Base-by-base conservation (phyloP, 2,113 vertebrate species). In the Stegostoma tigrinum region DNA sequence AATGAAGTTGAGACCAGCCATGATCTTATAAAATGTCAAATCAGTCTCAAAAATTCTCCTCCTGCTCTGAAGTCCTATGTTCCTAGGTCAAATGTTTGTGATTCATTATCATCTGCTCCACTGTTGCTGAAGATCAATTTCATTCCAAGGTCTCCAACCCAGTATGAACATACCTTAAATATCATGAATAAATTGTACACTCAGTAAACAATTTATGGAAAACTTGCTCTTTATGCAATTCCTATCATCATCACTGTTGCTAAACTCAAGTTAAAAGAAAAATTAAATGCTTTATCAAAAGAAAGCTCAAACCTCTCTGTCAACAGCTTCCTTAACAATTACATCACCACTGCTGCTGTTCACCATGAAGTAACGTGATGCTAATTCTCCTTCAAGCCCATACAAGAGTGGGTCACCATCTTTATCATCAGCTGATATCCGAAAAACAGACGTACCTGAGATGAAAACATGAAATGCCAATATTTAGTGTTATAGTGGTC, bases 351-450 rank as follows among this genome's bases (percentile, higher is more conserved):
- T 95, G 67, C 67, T 95, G 67, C 42, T 52, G 94, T 95, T 55
- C 68, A 95, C 94, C 19, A 68, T 95, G 5, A 95, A 95, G 27
- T 95, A 72, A 72, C 30, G 2, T 15, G 24, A 34, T 30, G 94
- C 94, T 48, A 72, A 52, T 48, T 72, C 38, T 72, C 66, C 94
- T 68, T 72, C 67, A 42, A 95, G 30, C 14, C 94, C 94, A 34
- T 95, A 95, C 2, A 24, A 72, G 68, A 95, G 94, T 27, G 42
- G 24, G 34, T 95, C 94, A 75, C 68, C 94, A 95, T 95, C 94
- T n/a, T 48, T 72, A 95, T 95, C 94, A 72, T 95, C 68, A 72
- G 94, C 94, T 30, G 67, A 67, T 52, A 95, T 70, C 68, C 68
- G 66, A 17, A 95, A 95, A 95, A 95, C 94, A 95, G 42, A 52